A percentile compares a stretch with the other conserved stretches of the same genome.
Conservation (phyloP, 1,140 invertebrate genomes). For the Drosophila sulfurigaster region DNA sequence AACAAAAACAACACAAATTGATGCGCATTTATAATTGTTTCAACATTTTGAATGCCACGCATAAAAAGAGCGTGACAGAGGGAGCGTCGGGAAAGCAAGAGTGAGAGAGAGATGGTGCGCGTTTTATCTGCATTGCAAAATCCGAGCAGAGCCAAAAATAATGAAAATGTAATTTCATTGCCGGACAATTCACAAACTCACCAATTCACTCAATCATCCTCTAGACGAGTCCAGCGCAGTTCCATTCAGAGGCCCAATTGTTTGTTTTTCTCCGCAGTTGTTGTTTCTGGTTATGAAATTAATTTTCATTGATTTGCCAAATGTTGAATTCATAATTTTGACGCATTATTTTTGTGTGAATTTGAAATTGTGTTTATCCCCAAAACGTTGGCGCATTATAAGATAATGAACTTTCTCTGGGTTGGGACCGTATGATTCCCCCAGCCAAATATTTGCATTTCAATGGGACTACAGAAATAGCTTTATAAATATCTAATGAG, state of each 20-base stretch:
- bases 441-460: slow-evolving; percentile 59
- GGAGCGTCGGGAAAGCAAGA: background rate
- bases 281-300: slow-evolving; percentile 74
- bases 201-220: slow-evolving; percentile 56
- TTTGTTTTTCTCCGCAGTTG: slow-evolving; percentile 44
- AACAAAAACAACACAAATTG: slow-evolving; percentile 62
- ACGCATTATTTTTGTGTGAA: slow-evolving; percentile 82
- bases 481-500: slow-evolving; percentile 48
- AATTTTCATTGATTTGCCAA: slow-evolving; percentile 82
- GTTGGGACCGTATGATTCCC: slow-evolving; percentile 3
- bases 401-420: slow-evolving; percentile 66
- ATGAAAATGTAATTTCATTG: slow-evolving; percentile 81
- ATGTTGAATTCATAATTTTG: slow-evolving; percentile 83
- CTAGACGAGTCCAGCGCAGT: background rate
- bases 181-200: slow-evolving; percentile 46
- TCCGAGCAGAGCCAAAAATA: slow-evolving; percentile 51
- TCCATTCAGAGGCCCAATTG: slow-evolving; percentile 9
- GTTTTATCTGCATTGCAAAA: slow-evolving; percentile 55
- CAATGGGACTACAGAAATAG: slow-evolving; percentile 52
- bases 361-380: slow-evolving; percentile 74
- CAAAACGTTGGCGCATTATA: slow-evolving; percentile 64
- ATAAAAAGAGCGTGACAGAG: background rate
- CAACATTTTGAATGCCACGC: slow-evolving; percentile 38
- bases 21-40: slow-evolving; percentile 81
- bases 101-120: background rate